Base-by-base conservation (phyloP, 2,888 invertebrate species). In the Acanthopleura granulata region DNA sequence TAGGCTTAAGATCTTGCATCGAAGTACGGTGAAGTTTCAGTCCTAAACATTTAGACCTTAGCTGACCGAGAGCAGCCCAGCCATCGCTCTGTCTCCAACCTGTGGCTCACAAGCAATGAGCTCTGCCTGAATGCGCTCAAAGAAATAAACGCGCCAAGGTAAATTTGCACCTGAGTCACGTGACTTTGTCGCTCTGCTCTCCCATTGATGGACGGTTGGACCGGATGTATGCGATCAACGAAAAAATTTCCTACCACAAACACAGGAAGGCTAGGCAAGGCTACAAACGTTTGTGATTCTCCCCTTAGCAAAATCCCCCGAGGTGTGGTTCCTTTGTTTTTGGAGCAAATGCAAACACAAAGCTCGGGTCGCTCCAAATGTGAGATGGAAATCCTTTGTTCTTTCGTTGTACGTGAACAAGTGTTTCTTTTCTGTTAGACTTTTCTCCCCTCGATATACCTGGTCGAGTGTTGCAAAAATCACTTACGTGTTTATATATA, bases 271-370 rank as follows among this genome's bases (percentile, higher is more conserved):
- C 66, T 66, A 3, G 22, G 25, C 66, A 66, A 66, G 66, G 66
- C 18, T 66, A 66, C 66, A 27, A 27, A 27, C 66, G 66, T 66
- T 66, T 66, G 29, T 25, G 18, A 27, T 66, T 66, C 66, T 25
- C 29, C 29, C 16, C 66, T 66, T 27, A 66, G 29, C 15, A 66
- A 66, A 66, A 27, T 27, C 66, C 22, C 66, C 22, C 57, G 16
- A 66, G 66, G 66, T 66, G 66, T 66, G 66, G 66, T 66, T 66
- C 66, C 66, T 66, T 66, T 66, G 66, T 66, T 27, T 66, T 66
- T 27, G 29, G 25, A 27, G 25, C 3, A 66, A 66, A 66, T 27
- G 22, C 29, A 22, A 66, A 66, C 66, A 66, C 6, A 15, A 66
- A 66, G 29, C 15, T 25, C 29, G 22, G 29, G 66, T 66, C 57